A percentile compares a stretch with the other conserved stretches of the same genome.
These are phyloP conservation scores for Euphydryas editha DNA, from an alignment of 2,888 invertebrate species.

Conservation along the genomic window DNA sequence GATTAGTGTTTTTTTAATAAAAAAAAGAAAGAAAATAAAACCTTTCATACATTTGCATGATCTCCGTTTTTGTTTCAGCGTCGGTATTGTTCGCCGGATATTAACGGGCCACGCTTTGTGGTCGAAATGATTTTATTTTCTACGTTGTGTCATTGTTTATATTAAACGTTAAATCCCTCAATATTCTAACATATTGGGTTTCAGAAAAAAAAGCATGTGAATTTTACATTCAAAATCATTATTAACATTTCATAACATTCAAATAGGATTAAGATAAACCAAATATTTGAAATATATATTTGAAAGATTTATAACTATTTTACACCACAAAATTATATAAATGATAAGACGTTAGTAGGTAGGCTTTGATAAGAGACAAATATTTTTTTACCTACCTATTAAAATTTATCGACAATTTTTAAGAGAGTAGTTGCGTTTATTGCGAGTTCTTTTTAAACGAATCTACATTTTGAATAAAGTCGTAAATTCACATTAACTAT, in stretches of 20 bases:
- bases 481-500: too few relatives aligned
- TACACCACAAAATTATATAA: too few relatives aligned
- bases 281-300: background rate
- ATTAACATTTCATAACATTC: background rate
- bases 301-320: too few relatives aligned
- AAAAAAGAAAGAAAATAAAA: slow-evolving; percentile 4
- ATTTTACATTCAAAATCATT: background rate
- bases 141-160: slow-evolving; percentile 31
- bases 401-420: too few relatives aligned
- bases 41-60: slow-evolving; percentile 34
- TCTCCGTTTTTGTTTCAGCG: slow-evolving; percentile 37
- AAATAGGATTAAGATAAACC: background rate
- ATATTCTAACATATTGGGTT: slow-evolving; percentile 10
- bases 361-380: too few relatives aligned
- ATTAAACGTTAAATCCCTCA: slow-evolving; percentile 23
- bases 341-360: too few relatives aligned
- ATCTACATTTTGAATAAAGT: too few relatives aligned
- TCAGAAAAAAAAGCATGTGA: background rate
- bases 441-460: too few relatives aligned
- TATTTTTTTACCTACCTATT: too few relatives aligned
- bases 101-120: slow-evolving; percentile 34
- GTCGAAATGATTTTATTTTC: slow-evolving; percentile 36
- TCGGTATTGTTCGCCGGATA: slow-evolving; percentile 37
- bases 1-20: slow-evolving; percentile 12
- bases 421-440: too few relatives aligned